Evolutionary conservation across 2,113 vertebrate genomes (phyloP).

Genomic region (Ailurus styani): DNA sequence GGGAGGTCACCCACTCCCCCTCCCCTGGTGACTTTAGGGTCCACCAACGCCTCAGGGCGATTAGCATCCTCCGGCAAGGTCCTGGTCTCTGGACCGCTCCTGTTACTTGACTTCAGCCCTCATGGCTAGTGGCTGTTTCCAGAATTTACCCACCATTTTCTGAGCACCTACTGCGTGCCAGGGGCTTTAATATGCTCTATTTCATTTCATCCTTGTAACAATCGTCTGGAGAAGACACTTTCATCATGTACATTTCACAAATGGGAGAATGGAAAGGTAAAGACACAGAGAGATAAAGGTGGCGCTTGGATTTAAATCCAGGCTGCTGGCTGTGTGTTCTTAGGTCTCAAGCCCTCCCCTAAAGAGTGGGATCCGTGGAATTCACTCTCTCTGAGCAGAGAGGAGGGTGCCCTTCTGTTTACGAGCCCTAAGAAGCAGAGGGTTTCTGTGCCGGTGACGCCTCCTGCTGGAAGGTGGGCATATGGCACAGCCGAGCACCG

Average conservation of each 20-base stretch:
- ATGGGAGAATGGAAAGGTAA: background rate
- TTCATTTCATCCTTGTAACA: background rate
- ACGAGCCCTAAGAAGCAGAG: fast-evolving
- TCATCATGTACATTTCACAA: background rate
- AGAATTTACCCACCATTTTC: background rate
- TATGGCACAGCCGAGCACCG: fast-evolving
- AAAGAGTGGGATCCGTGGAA: fast-evolving
- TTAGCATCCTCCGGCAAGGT: background rate
- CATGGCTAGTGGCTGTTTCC: background rate
- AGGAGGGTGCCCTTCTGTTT: too few species aligned
- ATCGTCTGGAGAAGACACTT: background rate
- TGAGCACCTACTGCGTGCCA: background rate
- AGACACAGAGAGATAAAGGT: background rate
- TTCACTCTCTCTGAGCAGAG: fast-evolving
- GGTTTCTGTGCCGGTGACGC: background rate
- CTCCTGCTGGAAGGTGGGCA: background rate
- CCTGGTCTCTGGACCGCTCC: background rate
- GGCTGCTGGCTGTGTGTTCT: background rate
- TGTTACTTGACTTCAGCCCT: background rate
- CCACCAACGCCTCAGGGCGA: fast-evolving
- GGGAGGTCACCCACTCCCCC: background rate
- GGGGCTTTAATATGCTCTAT: too few species aligned
- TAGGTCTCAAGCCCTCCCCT: background rate
- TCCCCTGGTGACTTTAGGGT: background rate
- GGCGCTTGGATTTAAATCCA: background rate